Percentiles rank a stretch among this genome's conserved stretches.
These are phyloP conservation scores for Chromis chromis DNA, from an alignment of 2,797 vertebrate species.

Conservation along the genomic window DNA sequence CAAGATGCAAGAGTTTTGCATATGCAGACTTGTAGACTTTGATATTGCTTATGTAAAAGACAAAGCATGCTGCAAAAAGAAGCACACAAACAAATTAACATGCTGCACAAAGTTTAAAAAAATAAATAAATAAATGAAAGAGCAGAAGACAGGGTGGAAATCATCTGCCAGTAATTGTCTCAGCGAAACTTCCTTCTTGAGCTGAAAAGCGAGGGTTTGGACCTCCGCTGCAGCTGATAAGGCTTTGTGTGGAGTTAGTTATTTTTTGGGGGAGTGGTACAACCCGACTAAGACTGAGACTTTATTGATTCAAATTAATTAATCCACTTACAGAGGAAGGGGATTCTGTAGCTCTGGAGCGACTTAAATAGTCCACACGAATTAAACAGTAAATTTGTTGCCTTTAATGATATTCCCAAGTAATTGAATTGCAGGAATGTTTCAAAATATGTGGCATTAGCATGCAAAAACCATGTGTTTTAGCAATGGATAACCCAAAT, in stretches of 20 bases:
- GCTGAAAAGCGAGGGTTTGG: constrained; percentile 68
- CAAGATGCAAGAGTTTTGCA: constrained; percentile 8
- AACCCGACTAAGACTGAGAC: constrained; percentile 73
- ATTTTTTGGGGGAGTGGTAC: constrained; percentile 68
- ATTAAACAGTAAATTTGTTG: constrained; percentile 86
- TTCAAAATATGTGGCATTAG: constrained; percentile 84
- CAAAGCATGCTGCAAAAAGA: constrained; percentile 27
- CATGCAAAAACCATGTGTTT: constrained; percentile 81
- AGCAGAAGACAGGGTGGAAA: constrained; percentile 38
- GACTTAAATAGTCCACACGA: constrained; percentile 85
- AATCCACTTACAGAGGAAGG: constrained; percentile 85
- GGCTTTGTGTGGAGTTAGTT: constrained; percentile 73
- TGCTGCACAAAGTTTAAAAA: constrained; percentile 20
- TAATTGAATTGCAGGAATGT: constrained; percentile 86
- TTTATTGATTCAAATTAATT: constrained; percentile 90
- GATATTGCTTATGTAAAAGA: constrained; percentile 3
- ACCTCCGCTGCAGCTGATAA: constrained; percentile 77
- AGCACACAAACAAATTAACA: constrained; percentile 45
- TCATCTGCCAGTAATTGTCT: constrained; percentile 69
- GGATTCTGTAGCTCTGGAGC: constrained; percentile 81
- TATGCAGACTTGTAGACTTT: background rate
- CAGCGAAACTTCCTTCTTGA: constrained; percentile 65
- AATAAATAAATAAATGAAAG: constrained; percentile 25
- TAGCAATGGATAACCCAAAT: constrained; percentile 86
- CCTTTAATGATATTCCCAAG: constrained; percentile 86